Conservation (phyloP, 2,797 vertebrate genomes). For the Eulemur mongoz region DNA sequence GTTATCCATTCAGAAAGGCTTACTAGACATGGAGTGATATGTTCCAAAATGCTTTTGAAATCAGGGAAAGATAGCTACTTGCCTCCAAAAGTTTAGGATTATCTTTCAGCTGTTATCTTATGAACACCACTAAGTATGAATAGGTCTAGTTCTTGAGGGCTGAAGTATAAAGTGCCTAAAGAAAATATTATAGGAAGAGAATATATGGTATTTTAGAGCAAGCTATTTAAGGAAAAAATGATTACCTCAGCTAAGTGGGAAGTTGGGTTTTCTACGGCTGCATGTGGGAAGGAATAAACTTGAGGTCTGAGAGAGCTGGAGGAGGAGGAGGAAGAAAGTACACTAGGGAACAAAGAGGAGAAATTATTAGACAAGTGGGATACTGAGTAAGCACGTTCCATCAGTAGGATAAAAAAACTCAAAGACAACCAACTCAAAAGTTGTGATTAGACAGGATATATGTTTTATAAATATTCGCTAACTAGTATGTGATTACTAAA, state of each 20-base stretch:
- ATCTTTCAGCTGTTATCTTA: slow-evolving; percentile 22
- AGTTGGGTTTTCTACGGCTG: not conserved
- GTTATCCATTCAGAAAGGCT: not conserved
- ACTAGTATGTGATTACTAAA: slow-evolving; percentile 43
- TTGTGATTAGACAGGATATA: slow-evolving; percentile 23
- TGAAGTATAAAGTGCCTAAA: not conserved
- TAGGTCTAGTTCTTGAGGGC: not conserved
- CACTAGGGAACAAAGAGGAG: not conserved
- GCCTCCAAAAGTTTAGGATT: not conserved
- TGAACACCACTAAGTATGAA: not conserved
- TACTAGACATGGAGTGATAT: not conserved
- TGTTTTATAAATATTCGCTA: slow-evolving; percentile 53
- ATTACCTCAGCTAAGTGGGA: slow-evolving; percentile 11
- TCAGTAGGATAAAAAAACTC: slow-evolving; percentile 34
- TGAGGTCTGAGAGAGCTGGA: not conserved
- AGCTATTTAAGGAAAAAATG: slow-evolving; percentile 11
- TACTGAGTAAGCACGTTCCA: slow-evolving; percentile 9
- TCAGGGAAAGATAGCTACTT: not conserved
- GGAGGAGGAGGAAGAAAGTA: not conserved
- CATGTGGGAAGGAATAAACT: not conserved
- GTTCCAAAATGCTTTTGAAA: slow-evolving; percentile 45
- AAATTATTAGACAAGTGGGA: slow-evolving; percentile 16
- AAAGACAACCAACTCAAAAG: slow-evolving; percentile 15
- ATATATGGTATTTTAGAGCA: not conserved
- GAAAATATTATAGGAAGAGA: not conserved